Evolutionary conservation across 2,888 invertebrate genomes (phyloP).

Genomic region (Hemithea aestivaria): DNA sequence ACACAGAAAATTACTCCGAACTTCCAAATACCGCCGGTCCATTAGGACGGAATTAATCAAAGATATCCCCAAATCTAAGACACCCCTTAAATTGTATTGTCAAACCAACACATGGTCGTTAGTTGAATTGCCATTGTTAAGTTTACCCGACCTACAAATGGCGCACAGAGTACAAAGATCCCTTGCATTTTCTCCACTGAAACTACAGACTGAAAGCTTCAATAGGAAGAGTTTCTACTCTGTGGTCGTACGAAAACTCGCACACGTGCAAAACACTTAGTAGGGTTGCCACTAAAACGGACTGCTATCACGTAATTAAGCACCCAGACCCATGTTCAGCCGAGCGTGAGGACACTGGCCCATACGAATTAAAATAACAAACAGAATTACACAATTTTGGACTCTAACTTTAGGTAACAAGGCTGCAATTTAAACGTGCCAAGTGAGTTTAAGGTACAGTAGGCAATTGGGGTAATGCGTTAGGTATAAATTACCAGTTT

Average conservation of each 20-base stretch:
- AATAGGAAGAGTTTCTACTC: constrained; percentile 16
- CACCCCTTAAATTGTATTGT: constrained; percentile 62
- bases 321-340: constrained; percentile 60
- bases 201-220: neutral
- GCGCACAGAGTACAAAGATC: constrained; percentile 5
- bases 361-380: constrained; percentile 56
- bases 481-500: constrained; percentile 70
- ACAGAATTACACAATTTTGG: constrained; percentile 25
- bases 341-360: constrained; percentile 61
- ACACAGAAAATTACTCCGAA: constrained; percentile 44
- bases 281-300: constrained; percentile 56
- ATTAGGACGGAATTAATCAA: constrained; percentile 64
- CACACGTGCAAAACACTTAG: constrained; percentile 42
- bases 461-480: constrained; percentile 67
- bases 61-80: constrained; percentile 55
- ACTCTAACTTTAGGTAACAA: constrained; percentile 26
- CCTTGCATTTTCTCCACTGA: neutral
- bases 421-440: constrained; percentile 21
- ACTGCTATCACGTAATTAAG: constrained; percentile 76
- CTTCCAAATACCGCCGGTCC: constrained; percentile 51
- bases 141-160: constrained; percentile 16
- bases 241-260: constrained; percentile 27
- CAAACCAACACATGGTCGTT: constrained; percentile 59
- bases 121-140: constrained; percentile 32
- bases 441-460: constrained; percentile 39